phyloP scores from a whole-genome alignment of 1,140 invertebrate species.

The Spodoptera litura region DNA sequence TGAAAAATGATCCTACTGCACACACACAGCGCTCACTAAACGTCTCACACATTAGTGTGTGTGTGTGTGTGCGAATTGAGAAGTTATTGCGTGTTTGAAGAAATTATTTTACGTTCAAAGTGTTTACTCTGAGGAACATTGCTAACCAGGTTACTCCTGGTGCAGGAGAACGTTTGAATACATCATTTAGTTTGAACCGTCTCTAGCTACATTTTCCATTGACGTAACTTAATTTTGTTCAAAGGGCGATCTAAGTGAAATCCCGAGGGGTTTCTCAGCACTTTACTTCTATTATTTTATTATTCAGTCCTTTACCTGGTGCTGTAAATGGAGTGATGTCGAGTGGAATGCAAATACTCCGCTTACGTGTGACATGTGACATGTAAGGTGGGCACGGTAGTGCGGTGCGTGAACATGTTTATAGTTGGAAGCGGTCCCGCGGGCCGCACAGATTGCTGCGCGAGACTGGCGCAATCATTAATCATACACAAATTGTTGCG shows the following conservation, averaged over 20 bases:
- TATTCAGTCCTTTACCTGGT: too few species aligned
- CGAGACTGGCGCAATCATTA: slow-evolving; percentile 60
- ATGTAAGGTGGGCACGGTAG: neutral
- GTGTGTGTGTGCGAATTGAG: slow-evolving; percentile 47
- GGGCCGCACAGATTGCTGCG: slow-evolving; percentile 63
- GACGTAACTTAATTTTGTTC: too few species aligned
- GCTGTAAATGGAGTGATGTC: too few species aligned
- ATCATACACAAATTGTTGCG: slow-evolving; percentile 78
- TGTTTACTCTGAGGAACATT: neutral
- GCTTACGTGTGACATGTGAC: too few species aligned
- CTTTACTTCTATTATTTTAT: too few species aligned
- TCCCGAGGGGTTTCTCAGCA: too few species aligned
- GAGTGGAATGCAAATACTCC: neutral
- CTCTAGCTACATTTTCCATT: too few species aligned
- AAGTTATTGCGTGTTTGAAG: slow-evolving; percentile 27
- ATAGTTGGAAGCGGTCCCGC: slow-evolving; percentile 69
- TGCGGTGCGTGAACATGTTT: slow-evolving; percentile 56
- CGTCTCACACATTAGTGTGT: slow-evolving; percentile 23
- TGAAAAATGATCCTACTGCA: slow-evolving; percentile 80
- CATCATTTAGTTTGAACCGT: too few species aligned
- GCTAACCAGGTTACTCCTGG: too few species aligned
- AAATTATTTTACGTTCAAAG: neutral
- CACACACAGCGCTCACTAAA: slow-evolving; percentile 56
- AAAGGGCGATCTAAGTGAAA: too few species aligned
- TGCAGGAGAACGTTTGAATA: too few species aligned